Base-by-base conservation (phyloP, 2,888 invertebrate genomes). In the Callimorpha dominula region DNA sequence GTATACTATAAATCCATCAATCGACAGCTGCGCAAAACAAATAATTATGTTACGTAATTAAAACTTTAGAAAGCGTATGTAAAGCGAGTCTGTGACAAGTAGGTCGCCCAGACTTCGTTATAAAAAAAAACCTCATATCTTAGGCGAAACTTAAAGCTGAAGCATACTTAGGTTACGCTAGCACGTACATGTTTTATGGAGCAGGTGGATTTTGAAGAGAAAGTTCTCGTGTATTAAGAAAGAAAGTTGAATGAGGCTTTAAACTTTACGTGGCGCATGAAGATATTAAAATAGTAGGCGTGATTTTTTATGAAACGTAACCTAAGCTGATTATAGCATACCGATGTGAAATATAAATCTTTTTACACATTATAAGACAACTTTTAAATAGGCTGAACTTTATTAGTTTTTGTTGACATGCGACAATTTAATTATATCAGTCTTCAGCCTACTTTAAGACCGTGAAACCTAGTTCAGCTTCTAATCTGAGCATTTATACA, bases 81-180 rank as follows among this genome's bases (percentile, higher is more conserved):
- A 72, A 72, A 78, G 72, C 64, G 54, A 49, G 70, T 68, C 71
- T 82, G 63, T 75, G 15, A 12, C 31, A 78, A 78, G 78, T 62
- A 75, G 73, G 84, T 70, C 81, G 65, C 71, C 68, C 40, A 49
- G 42, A 64, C 73, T 84, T 82, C 81, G 79, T 84, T 83, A 84
- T 73, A 82, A 81, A 81, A 81, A 81, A 78, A 82, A 68, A 73
- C 71, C 71, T 73, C 75, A 78, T 80, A 70, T 75, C 75, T 76
- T 74, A 65, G 65, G 64, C 68, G 68, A 62, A 75, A 79, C 74
- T 77, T 80, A 71, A 74, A 77, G 75, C 67, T 20, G n/a, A 52
- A 76, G 78, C 69, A 79, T 75, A 76, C 70, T 75, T 70, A 77
- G 42, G 66, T 72, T 78, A 75, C 72, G 76, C 63, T 66, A 63